Base-by-base conservation (phyloP, 1,140 invertebrate species). In the Pomacea maculata region DNA sequence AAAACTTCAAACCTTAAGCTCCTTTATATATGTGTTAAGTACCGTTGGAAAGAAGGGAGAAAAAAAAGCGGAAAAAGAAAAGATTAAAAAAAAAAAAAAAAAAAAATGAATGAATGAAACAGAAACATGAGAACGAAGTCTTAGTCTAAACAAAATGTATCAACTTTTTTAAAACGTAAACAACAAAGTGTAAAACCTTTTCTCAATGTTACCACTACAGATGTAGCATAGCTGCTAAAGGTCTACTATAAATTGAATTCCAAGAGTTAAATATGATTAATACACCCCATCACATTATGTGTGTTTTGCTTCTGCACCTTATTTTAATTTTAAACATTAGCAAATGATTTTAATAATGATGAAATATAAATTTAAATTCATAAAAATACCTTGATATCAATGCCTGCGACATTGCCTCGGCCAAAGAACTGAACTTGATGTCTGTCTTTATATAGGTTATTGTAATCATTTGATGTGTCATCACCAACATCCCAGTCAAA, bases 401-500 rank as follows among this genome's bases (percentile, higher is more conserved):
- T 98, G 12, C 98, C 99, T 81, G 98, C 99, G 80, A 99, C 94
- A 91, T 99, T 97, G 34, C 99, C 99, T 85, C 99, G 92, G 0
- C 99, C 99, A 93, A 96, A 99, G 90, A 99, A 99, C 92, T 99
- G 99, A 10, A 96, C 93, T 63, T 98, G 95, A 93, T 99, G 97
- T 74, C 96, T 94, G 85, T 99, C 97, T 91, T 99, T 99, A 87
- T 99, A 99, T 6, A 99, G 92, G 82, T 94, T 94, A 91, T 99
- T 99, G 87, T 99, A 99, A 93, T 99, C 99, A 83, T 96, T 95
- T 25, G 97, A 98, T 0, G 99, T 99, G 87, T 99, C 99, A 91
- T 99, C 99, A 0, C 95, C 95, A 8, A 97, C 97, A 93, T 99
- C 99, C 99, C 99, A 99, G 92, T 99, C 99, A 92, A 99, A 99